Evolutionary conservation across 2,797 vertebrate genomes (phyloP).

Genomic region (Todus mexicanus): DNA sequence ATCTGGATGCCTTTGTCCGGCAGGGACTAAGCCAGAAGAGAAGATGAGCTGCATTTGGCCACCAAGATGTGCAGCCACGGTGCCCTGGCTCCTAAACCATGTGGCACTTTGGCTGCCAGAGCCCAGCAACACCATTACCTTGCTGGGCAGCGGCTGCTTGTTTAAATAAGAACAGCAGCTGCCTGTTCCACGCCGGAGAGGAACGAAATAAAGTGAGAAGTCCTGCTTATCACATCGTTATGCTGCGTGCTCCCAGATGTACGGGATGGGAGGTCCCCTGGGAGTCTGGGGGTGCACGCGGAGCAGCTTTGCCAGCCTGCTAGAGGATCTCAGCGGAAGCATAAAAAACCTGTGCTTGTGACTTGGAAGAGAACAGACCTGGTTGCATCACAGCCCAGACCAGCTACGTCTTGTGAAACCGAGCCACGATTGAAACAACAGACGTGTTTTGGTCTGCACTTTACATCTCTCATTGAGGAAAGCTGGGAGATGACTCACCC

Average conservation of each 20-base stretch:
- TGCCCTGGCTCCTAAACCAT: neutral
- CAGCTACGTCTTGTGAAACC: slow-evolving; percentile 38
- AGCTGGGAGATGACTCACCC: slow-evolving; percentile 6
- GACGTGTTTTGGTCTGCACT: neutral
- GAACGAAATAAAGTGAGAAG: neutral
- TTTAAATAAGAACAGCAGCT: neutral
- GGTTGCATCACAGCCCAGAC: slow-evolving; percentile 28
- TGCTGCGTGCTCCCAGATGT: accelerated
- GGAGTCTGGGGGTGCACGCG: accelerated
- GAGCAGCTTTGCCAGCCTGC: neutral
- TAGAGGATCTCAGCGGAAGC: neutral
- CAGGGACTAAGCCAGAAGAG: neutral
- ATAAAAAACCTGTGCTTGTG: neutral
- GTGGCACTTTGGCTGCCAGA: neutral
- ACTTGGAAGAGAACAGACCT: slow-evolving; percentile 12
- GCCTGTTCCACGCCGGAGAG: neutral
- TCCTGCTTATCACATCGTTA: accelerated
- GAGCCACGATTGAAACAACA: neutral
- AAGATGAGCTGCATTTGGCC: neutral
- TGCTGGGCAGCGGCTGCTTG: neutral
- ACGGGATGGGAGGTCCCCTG: neutral
- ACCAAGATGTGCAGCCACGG: accelerated
- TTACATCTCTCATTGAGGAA: slow-evolving; percentile 35
- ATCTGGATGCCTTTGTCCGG: neutral
- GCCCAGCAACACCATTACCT: neutral